Evolutionary conservation across 2,113 vertebrate species (phyloP), one percentile per base, ranked within the genome.

Genomic region (Tor tambroides): DNA sequence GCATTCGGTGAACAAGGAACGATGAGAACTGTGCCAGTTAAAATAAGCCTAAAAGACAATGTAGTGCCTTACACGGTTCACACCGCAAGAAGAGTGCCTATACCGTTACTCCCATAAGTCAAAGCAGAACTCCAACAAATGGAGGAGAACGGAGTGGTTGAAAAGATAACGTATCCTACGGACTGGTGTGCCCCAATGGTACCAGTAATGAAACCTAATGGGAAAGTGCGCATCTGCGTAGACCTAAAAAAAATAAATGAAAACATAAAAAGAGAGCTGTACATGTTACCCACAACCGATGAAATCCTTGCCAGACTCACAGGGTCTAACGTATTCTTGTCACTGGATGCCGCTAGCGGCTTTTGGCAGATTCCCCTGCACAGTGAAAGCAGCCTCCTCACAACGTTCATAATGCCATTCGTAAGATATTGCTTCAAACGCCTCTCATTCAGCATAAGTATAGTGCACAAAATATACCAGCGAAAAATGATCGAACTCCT

Each of bases 131-230:
- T 85, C 4, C 38, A 74, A 23, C 30, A 81, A 14, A 89, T 85
- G 61, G 32, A 87, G 75, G 9, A 26, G 10, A 80, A 54, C 28
- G 84, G 79, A 9, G 80, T 86, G 32, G 86, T 10, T 83, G 38
- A 41, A 8, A 75, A 84, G 17, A 32, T 88, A 28, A 82, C 51
- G 4, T 54, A 90, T 46, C 75, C 67, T 0, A 87, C 59, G 15
- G 89, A 90, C 32, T 84, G 86, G 59, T 88, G 74, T 19, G 67
- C 78, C 15, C 56, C 75, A 4, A 87, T 86, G 35, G 87, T 85
- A 8, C 32, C 79, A 28, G 83, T 88, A 12, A 7, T 72, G 41
- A 72, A 88, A 35, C 35, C 23, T 21, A 46, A 32, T 30, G 76
- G 86, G 38, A 65, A 89, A 35, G n/a, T 86, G 9, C 11, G 43